Conservation (phyloP, 2,113 vertebrate genomes). For the Prionailurus bengalensis region DNA sequence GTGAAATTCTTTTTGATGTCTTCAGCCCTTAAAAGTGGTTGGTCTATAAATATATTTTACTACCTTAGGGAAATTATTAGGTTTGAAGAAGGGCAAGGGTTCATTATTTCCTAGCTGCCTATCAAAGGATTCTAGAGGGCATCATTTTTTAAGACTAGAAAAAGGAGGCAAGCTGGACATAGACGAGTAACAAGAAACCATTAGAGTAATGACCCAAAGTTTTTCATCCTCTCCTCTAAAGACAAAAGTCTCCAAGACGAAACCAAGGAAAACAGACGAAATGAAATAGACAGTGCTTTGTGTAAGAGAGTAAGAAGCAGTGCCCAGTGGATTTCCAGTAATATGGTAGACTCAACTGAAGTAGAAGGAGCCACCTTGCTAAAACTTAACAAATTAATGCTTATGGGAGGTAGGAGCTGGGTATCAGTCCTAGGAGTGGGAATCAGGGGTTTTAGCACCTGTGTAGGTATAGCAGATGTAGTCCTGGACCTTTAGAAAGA, state of each 20-base stretch:
- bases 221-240: conserved; percentile 54
- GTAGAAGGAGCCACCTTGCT: background rate
- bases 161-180: background rate
- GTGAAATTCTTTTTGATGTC: conserved; percentile 78
- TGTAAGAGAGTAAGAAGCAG: background rate
- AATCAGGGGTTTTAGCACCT: background rate
- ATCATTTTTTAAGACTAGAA: conserved; percentile 49
- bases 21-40: conserved; percentile 71
- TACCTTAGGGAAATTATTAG: conserved; percentile 72
- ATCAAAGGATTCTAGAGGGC: conserved; percentile 56
- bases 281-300: background rate
- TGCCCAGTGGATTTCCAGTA: background rate
- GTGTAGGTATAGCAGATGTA: background rate
- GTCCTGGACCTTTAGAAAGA: background rate
- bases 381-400: background rate
- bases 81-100: conserved; percentile 60
- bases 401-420: background rate
- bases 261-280: conserved; percentile 34
- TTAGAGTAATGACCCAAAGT: conserved; percentile 23
- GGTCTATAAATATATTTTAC: conserved; percentile 74
- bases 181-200: conserved; percentile 8
- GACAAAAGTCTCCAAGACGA: background rate
- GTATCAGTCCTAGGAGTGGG: background rate
- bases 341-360: background rate
- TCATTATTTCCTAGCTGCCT: conserved; percentile 61